Evolutionary conservation across 35 echinoderm and acorn worm species (phyloP), one percentile per base, ranked within the genome.

Genomic region (Eucidaris tribuloides): DNA sequence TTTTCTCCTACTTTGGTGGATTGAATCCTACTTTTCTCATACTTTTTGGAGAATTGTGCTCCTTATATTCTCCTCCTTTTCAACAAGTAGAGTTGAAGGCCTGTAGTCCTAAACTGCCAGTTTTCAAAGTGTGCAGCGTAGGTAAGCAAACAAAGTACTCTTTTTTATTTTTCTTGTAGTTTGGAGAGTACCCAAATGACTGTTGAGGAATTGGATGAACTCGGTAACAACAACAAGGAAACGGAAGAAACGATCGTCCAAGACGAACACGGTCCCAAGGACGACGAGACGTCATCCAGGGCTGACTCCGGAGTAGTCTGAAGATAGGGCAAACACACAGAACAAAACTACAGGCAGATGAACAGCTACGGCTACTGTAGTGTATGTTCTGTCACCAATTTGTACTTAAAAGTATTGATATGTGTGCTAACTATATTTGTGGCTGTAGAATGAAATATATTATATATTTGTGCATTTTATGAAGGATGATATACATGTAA

Each of bases 241-340:
- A 36, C 35, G 68, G 68, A 74, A 27, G 11, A 42, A 32, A 15
- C 68, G 1, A 44, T 35, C 41, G 15, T 36, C 38, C 24, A 40
- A 74, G 68, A 74, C 35, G 44, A 36, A 25, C 38, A 40, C 41
- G 24, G 37, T 44, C 30, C 61, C 68, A 40, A 74, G n/a, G 68
- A 74, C 1, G 68, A 74, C 24, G 68, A 74, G 41, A 74, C 68
- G 1, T 74, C 68, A n/a, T 74, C 68, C 4, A 74, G 44, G 44
- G 68, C 68, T 19, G 68, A 74, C 36, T 74, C 68, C 1, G 68
- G 68, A n/a, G 68, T 74, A 22, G 68, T 74, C 11, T 74, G 61
- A 64, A 64, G n/a, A n/a, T n/a, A n/a, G n/a, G n/a, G n/a, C n/a
- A n/a, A n/a, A n/a, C n/a, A n/a, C n/a, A n/a, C n/a, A n/a, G n/a